Conservation (phyloP, 2,113 vertebrate species). For the Oreochromis spilurus region DNA sequence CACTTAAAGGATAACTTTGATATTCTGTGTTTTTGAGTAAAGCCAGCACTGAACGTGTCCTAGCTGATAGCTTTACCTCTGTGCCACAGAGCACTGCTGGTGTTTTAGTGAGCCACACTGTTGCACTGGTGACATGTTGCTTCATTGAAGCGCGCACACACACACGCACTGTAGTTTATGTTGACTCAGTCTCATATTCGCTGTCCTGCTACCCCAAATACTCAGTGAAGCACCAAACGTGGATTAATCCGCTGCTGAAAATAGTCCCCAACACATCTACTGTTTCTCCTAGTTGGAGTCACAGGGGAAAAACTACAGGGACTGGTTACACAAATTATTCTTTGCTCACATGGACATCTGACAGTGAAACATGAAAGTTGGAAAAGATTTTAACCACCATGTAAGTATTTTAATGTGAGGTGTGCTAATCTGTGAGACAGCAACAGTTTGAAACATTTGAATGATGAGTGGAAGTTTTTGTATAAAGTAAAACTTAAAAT, state of each 20-base stretch:
- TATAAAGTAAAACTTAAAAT: background rate
- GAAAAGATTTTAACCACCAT: background rate
- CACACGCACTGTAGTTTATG: background rate
- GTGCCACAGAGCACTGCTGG: background rate
- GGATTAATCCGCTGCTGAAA: background rate
- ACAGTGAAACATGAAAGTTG: background rate
- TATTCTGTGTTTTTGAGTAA: background rate
- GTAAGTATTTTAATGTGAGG: background rate
- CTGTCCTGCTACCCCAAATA: background rate
- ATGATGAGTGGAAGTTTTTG: background rate
- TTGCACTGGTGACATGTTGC: background rate
- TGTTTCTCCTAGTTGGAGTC: background rate
- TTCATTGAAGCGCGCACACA: background rate
- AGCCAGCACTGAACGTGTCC: background rate
- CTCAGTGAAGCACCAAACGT: background rate
- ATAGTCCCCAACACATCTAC: background rate
- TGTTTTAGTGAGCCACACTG: background rate
- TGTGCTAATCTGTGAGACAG: background rate
- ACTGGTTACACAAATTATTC: background rate
- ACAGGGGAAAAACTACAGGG: background rate
- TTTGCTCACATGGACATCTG: background rate
- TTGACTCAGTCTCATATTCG: background rate
- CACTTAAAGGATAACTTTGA: background rate
- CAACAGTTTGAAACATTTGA: background rate
- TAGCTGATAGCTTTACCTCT: background rate